Evolutionary conservation across 2,113 vertebrate species (phyloP).

Genomic region (Silurus meridionalis): DNA sequence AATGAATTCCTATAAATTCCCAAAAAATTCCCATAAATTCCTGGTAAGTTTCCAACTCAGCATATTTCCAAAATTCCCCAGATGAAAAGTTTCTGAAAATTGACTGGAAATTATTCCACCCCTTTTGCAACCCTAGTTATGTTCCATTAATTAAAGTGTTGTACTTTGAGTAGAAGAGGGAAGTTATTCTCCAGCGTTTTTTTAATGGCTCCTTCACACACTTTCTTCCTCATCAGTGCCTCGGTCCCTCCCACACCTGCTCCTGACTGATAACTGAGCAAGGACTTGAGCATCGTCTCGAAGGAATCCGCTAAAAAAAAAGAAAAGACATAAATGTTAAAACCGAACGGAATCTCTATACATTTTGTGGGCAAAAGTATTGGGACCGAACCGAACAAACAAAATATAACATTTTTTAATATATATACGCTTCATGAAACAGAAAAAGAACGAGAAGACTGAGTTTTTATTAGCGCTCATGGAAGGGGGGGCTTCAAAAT

Average conservation of each 20-base stretch:
- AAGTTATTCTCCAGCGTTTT: constrained; percentile 82
- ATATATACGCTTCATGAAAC: no score
- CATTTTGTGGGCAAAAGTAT: background rate
- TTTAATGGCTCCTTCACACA: constrained; percentile 82
- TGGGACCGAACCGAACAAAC: background rate
- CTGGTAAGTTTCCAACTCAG: no score
- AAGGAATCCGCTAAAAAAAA: constrained; percentile 87
- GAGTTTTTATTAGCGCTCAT: background rate
- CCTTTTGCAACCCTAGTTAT: no score
- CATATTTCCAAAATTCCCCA: no score
- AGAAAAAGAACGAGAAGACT: no score
- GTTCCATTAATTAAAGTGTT: background rate
- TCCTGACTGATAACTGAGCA: constrained; percentile 85
- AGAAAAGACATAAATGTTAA: background rate
- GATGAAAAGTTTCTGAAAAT: no score
- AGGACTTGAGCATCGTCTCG: constrained; percentile 94
- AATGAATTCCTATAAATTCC: no score
- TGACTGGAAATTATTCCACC: no score
- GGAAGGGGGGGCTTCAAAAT: background rate
- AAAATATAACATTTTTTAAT: no score
- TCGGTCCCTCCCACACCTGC: constrained; percentile 73
- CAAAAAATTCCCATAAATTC: no score
- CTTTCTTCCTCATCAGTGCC: constrained; percentile 80
- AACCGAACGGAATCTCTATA: background rate
- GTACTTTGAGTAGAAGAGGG: constrained; percentile 82